Evolutionary conservation across 2,888 invertebrate genomes (phyloP).

Genomic region (Coecobrya sp.): DNA sequence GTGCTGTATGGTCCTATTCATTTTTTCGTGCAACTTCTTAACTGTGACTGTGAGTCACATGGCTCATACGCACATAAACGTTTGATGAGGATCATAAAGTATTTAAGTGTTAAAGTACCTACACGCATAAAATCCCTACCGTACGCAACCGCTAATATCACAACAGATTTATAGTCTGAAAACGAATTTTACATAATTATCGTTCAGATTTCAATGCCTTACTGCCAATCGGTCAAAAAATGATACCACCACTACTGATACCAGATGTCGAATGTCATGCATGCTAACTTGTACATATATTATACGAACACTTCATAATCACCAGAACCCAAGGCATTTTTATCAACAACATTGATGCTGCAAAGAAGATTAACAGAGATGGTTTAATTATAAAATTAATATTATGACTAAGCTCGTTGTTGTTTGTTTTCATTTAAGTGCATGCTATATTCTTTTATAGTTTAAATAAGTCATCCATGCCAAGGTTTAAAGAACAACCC

Average conservation of each 20-base stretch:
- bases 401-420: constrained; percentile 8
- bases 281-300: not conserved
- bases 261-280: constrained; percentile 57
- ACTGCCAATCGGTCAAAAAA: constrained; percentile 45
- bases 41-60: constrained; percentile 16
- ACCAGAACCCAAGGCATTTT: not conserved
- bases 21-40: constrained; percentile 34
- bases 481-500: constrained; percentile 39
- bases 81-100: constrained; percentile 45
- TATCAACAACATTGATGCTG: not conserved
- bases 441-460: not conserved
- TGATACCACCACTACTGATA: not conserved
- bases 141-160: constrained; percentile 23
- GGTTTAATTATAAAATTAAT: constrained; percentile 24
- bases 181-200: constrained; percentile 29
- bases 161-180: constrained; percentile 16
- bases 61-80: constrained; percentile 17
- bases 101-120: constrained; percentile 48
- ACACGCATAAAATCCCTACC: constrained; percentile 49
- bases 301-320: not conserved
- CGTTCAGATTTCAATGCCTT: constrained; percentile 41
- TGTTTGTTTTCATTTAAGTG: constrained; percentile 47
- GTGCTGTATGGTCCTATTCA: not conserved
- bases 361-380: constrained; percentile 3
- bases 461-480: constrained; percentile 42